Base-by-base conservation (phyloP, 2,888 invertebrate species). In the Agrochola lychnidis region DNA sequence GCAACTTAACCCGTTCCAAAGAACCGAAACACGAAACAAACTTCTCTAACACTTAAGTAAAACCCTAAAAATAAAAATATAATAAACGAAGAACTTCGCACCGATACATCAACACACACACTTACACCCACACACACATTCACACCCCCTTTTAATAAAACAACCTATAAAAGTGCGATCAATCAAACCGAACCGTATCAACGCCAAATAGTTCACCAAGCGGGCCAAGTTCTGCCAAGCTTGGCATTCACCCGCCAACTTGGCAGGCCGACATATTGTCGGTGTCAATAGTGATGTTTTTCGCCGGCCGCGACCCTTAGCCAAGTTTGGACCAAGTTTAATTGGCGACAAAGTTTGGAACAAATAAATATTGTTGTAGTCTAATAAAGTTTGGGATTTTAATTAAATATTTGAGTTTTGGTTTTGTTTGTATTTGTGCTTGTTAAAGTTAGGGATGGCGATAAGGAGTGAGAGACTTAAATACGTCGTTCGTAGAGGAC, bases 181-280 rank as follows among this genome's bases (percentile, higher is more conserved):
- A 87, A 88, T 89, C 88, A 88, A 87, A 74, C 59, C 68, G 74
- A 79, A 73, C 80, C 79, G 86, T 88, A 84, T 87, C 84, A 87
- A 81, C 79, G 72, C 70, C 81, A 68, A 77, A 77, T 75, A 88
- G 82, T 88, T 88, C 62, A 69, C 72, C 75, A 85, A 83, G 73
- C 57, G 63, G 19, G 79, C 79, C 76, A 78, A 88, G 69, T 87
- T 86, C 59, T 25, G 66, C 74, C 71, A 73, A 83, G 83, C 80
- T 81, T 81, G 71, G 83, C 81, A 79, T 77, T 80, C 82, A 59
- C 59, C 30, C 63, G 40, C 72, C 72, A 82, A 83, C 51, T 85
- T 85, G 57, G 75, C 56, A 80, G n/a, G 57, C 75, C 62, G 74
- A 86, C 84, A 86, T 86, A 88, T 86, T 84, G 82, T 74, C 40